Percentiles rank a stretch among this genome's conserved stretches.
Evolutionary conservation across 2,113 vertebrate genomes (phyloP).

Genomic region (Tragelaphus strepsiceros): DNA sequence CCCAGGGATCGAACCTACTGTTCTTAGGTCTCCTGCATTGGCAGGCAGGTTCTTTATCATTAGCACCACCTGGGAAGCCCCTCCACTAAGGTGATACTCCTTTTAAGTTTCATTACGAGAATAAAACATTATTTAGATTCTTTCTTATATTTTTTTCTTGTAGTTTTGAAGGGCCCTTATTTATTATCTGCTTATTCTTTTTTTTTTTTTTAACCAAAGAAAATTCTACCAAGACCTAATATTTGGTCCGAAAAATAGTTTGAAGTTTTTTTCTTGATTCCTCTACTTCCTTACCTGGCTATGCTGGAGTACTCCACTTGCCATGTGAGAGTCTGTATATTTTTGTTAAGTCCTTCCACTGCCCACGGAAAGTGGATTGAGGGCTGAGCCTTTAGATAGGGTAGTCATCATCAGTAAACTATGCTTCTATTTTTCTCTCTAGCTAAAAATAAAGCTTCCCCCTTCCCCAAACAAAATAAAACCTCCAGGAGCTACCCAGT

Average conservation of each 20-base stretch:
- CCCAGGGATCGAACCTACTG: neutral
- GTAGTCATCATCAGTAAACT: neutral
- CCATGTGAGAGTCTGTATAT: neutral
- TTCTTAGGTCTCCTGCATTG: neutral
- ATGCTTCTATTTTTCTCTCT: neutral
- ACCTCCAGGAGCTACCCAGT: neutral
- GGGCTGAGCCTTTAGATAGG: neutral
- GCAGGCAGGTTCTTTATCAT: neutral
- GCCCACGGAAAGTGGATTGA: neutral
- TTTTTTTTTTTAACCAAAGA: neutral
- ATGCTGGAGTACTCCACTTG: neutral
- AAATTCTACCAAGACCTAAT: neutral
- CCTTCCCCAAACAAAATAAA: neutral
- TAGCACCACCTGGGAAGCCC: neutral
- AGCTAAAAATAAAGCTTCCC: neutral
- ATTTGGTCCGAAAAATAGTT: neutral
- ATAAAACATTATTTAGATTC: slow-evolving; percentile 20
- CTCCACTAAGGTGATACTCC: neutral
- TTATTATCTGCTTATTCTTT: neutral
- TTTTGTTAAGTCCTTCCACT: neutral
- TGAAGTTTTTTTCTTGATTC: neutral
- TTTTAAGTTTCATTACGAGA: slow-evolving; percentile 25
- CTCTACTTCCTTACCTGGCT: neutral
- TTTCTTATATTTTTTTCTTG: neutral
- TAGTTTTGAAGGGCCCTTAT: neutral